These are phyloP conservation scores for Heptranchias perlo DNA, from an alignment of 2,113 vertebrate species.

Conservation along the genomic window DNA sequence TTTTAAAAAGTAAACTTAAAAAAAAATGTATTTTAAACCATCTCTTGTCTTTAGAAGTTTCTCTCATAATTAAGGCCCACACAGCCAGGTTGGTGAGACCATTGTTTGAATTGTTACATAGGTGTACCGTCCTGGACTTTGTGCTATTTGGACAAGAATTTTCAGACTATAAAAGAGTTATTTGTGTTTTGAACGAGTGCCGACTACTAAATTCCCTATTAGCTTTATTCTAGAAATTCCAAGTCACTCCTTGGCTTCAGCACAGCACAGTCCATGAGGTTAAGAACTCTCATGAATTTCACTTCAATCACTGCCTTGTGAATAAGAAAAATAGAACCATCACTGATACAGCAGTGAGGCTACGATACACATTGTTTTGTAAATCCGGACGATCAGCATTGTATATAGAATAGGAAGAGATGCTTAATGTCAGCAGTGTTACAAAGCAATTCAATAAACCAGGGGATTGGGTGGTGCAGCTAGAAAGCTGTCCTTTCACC, in stretches of 20 bases:
- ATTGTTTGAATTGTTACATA: neutral
- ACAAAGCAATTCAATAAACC: constrained; percentile 37
- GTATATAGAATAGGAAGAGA: neutral
- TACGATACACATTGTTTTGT: neutral
- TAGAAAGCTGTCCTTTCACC: constrained; percentile 26
- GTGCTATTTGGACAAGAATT: neutral
- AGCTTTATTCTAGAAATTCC: neutral
- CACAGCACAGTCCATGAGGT: neutral
- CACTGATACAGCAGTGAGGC: neutral
- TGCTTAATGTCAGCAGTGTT: constrained; percentile 19
- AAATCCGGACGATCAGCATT: neutral
- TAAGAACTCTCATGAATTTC: neutral
- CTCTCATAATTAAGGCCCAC: neutral
- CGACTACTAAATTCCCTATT: neutral
- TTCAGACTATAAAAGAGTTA: neutral
- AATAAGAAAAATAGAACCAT: constrained; percentile 29
- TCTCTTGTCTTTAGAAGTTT: neutral
- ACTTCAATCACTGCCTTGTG: constrained; percentile 13
- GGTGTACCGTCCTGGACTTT: neutral
- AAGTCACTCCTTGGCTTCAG: neutral
- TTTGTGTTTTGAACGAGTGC: neutral
- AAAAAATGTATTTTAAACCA: neutral
- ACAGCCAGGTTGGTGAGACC: neutral
- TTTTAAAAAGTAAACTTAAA: neutral
- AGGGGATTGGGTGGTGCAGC: constrained; percentile 17